phyloP scores from a whole-genome alignment of 1,140 invertebrate genomes.

The Euura saliciscinereae region DNA sequence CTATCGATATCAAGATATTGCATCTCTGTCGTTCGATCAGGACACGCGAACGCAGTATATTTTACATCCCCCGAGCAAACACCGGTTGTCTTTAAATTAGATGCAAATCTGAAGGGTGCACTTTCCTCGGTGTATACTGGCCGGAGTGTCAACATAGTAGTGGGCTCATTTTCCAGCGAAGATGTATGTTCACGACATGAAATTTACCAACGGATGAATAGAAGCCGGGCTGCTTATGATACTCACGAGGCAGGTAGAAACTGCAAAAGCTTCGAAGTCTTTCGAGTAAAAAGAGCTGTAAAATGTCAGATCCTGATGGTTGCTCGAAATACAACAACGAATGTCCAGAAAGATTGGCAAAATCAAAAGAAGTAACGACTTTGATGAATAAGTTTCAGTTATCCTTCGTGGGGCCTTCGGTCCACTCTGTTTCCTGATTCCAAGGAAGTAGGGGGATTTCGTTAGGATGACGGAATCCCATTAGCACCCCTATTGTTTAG shows the following conservation, averaged over 20 bases:
- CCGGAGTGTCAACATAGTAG: neutral
- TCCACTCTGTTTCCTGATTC: neutral
- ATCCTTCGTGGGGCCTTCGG: neutral
- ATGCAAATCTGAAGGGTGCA: neutral
- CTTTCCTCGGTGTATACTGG: neutral
- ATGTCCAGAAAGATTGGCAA: neutral
- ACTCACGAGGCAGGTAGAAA: too few relatives aligned
- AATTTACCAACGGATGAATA: neutral
- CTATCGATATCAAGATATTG: too few relatives aligned
- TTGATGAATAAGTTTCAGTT: too few relatives aligned
- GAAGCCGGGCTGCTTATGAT: neutral
- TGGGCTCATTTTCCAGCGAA: neutral
- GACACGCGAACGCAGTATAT: neutral
- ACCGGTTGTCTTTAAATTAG: neutral
- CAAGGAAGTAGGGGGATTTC: neutral
- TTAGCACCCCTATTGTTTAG: slow-evolving; percentile 5
- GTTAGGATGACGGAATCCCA: neutral
- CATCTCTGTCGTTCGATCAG: too few relatives aligned
- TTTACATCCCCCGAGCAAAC: neutral
- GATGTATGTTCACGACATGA: neutral
- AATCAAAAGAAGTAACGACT: neutral
- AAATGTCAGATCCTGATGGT: neutral
- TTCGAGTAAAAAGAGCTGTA: neutral
- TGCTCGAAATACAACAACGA: neutral
- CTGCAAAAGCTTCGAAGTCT: too few relatives aligned